phyloP scores from a whole-genome alignment of 2,113 vertebrate genomes.

The Tamias sibiricus region DNA sequence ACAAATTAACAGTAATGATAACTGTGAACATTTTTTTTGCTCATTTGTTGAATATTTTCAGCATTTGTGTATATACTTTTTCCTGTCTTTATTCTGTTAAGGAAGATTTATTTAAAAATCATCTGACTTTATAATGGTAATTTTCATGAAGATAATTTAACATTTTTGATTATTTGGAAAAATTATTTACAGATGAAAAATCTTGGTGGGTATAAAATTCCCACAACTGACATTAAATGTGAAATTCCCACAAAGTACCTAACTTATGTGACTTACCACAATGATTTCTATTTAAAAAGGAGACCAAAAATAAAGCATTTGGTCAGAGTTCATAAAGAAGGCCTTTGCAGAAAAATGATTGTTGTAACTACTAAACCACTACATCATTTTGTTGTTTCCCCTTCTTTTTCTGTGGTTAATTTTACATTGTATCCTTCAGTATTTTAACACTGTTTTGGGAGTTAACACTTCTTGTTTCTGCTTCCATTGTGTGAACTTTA shows the following conservation, averaged over 20 bases:
- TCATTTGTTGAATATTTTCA: constrained; percentile 58
- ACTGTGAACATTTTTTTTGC: constrained; percentile 73
- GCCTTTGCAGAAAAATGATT: constrained; percentile 54
- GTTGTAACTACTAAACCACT: constrained; percentile 56
- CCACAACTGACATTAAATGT: constrained; percentile 52
- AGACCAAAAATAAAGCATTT: constrained; percentile 20
- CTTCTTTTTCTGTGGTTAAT: constrained; percentile 37
- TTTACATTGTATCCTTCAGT: constrained; percentile 76
- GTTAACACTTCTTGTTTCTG: constrained; percentile 78
- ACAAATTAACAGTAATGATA: constrained; percentile 75
- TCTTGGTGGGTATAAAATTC: constrained; percentile 15
- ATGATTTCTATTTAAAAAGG: constrained; percentile 21
- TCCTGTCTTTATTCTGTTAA: constrained; percentile 62
- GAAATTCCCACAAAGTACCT: constrained; percentile 44
- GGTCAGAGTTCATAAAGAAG: constrained; percentile 50
- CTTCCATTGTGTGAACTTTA: constrained; percentile 80
- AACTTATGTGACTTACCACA: constrained; percentile 11
- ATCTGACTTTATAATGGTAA: constrained; percentile 65
- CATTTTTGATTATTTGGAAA: constrained; percentile 65
- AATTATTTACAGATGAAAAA: not conserved
- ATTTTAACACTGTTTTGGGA: constrained; percentile 81
- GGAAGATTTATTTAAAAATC: constrained; percentile 57
- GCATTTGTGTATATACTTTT: constrained; percentile 46
- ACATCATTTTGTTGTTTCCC: constrained; percentile 48
- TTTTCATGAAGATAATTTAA: constrained; percentile 75